phyloP scores from a whole-genome alignment of 2,113 vertebrate species.

The Pygoscelis antarcticus region DNA sequence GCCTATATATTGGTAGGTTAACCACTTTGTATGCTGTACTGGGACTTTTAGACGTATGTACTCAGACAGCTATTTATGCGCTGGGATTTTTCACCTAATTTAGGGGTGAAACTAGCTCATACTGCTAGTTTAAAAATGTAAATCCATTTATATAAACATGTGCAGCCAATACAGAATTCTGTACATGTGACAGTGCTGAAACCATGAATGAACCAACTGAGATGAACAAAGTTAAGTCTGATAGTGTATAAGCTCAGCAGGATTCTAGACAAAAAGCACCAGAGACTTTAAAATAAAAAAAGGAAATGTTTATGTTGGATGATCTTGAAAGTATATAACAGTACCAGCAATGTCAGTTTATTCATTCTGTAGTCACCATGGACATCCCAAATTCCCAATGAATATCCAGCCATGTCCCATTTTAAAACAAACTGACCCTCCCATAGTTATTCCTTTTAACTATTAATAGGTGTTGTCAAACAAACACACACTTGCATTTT shows the following conservation, averaged over 20 bases:
- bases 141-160: constrained; percentile 7
- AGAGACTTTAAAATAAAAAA: neutral
- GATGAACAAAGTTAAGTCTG: neutral
- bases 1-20: constrained; percentile 1
- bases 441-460: neutral
- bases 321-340: neutral
- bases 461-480: neutral
- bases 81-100: constrained; percentile 24
- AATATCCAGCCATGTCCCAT: neutral
- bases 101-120: neutral
- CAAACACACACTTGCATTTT: neutral
- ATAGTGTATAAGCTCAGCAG: neutral
- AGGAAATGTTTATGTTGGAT: neutral
- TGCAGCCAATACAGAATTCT: neutral
- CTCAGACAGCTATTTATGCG: constrained; percentile 8
- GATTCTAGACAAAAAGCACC: neutral
- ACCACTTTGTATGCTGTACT: neutral
- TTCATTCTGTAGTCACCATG: neutral
- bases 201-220: neutral
- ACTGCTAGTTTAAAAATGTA: constrained; percentile 10
- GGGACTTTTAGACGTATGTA: neutral
- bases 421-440: neutral
- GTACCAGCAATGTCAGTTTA: neutral
- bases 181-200: neutral
- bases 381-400: neutral